A percentile compares a stretch with the other conserved stretches of the same genome.
These are phyloP conservation scores for Idaea straminata DNA, from an alignment of 2,888 invertebrate genomes.

Conservation along the genomic window DNA sequence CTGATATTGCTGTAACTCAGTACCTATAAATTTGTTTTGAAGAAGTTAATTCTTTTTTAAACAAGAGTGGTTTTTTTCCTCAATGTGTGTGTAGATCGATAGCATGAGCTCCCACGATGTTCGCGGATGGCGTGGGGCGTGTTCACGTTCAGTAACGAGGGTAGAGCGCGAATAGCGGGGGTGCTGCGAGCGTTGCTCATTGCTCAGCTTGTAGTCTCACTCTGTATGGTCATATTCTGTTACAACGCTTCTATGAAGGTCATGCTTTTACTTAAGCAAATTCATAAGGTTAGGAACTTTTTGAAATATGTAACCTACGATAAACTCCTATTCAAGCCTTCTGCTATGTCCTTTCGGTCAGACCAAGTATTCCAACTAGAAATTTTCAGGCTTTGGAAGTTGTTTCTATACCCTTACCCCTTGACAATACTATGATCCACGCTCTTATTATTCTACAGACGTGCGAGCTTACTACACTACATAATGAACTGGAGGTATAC, in stretches of 20 bases:
- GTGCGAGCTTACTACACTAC: too few species aligned
- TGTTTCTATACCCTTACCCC: not conserved
- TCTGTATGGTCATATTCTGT: conserved; percentile 68
- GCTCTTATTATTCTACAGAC: not conserved
- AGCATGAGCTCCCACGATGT: conserved; percentile 60
- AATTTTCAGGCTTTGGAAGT: too few species aligned
- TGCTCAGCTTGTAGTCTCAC: conserved; percentile 62
- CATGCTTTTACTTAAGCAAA: conserved; percentile 59
- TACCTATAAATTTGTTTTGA: not conserved
- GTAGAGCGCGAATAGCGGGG: conserved; percentile 58
- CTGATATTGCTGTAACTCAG: not conserved
- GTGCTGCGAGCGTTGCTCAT: conserved; percentile 67
- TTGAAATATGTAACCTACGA: not conserved
- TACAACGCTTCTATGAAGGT: conserved; percentile 66
- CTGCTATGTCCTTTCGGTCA: too few species aligned
- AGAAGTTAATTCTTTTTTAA: not conserved
- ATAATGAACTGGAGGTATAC: not conserved
- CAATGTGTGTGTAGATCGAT: conserved; percentile 21
- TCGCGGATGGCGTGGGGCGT: conserved; percentile 64
- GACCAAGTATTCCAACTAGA: too few species aligned
- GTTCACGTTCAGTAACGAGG: conserved; percentile 62
- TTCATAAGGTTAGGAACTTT: conserved; percentile 54
- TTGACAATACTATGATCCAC: not conserved
- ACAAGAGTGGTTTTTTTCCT: conserved; percentile 1
- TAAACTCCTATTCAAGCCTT: not conserved